Percentiles rank a stretch among this genome's conserved stretches.
Conservation (phyloP, 1,140 invertebrate genomes). For the Achatina immaculata region DNA sequence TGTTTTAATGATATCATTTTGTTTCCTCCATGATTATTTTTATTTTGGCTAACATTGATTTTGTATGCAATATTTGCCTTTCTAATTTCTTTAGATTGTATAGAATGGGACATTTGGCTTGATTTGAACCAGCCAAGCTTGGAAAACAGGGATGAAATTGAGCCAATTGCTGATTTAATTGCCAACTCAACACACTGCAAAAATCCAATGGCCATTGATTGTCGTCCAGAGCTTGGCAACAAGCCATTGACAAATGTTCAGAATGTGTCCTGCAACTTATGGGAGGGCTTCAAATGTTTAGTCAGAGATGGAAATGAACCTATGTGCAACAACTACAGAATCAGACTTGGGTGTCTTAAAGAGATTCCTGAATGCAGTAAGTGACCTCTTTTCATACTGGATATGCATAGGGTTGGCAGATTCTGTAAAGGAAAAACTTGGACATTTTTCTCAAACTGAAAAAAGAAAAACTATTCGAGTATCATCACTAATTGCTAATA, state of each 20-base stretch:
- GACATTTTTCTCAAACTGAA: too few relatives aligned
- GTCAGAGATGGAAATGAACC: constrained; percentile 52
- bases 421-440: too few relatives aligned
- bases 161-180: constrained; percentile 46
- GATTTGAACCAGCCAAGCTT: constrained; percentile 46
- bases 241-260: constrained; percentile 61
- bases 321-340: constrained; percentile 63
- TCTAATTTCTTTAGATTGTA: constrained; percentile 38
- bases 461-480: too few relatives aligned
- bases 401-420: too few relatives aligned
- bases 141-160: constrained; percentile 41
- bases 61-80: not conserved
- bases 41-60: not conserved
- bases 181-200: constrained; percentile 40
- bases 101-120: constrained; percentile 52
- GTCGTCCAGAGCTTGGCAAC: constrained; percentile 47
- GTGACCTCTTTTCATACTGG: constrained; percentile 30
- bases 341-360: constrained; percentile 61
- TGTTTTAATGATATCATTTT: too few relatives aligned
- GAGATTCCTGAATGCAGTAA: constrained; percentile 50
- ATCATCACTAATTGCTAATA: too few relatives aligned
- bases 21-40: too few relatives aligned
- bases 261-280: constrained; percentile 81
- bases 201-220: constrained; percentile 57
- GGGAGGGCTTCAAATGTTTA: constrained; percentile 80